Evolutionary conservation across 2,888 invertebrate species (phyloP).

Genomic region (Psylliodes chrysocephalus): DNA sequence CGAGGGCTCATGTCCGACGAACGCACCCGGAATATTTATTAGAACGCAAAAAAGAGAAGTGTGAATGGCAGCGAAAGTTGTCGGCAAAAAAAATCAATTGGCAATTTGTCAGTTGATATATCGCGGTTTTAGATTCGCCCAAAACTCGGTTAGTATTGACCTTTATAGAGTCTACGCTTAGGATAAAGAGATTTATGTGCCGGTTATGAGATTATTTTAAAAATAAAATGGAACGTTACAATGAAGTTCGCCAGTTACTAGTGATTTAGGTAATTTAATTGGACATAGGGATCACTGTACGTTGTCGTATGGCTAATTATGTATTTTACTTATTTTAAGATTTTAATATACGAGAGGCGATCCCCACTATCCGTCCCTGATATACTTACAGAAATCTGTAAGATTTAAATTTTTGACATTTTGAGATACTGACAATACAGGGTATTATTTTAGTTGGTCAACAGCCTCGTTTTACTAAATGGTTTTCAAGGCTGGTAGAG

Average conservation of each 20-base stretch:
- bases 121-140: conserved; percentile 43
- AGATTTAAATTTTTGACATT: too few species aligned
- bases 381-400: too few species aligned
- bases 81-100: conserved; percentile 48
- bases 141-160: conserved; percentile 41
- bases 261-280: conserved; percentile 18
- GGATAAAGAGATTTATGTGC: conserved; percentile 43
- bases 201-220: conserved; percentile 40
- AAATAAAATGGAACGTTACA: conserved; percentile 8
- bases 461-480: too few species aligned
- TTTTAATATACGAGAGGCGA: too few species aligned
- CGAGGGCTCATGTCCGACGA: conserved; percentile 27
- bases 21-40: conserved; percentile 36
- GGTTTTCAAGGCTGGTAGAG: too few species aligned
- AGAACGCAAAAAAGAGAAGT: conserved; percentile 30
- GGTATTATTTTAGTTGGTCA: too few species aligned
- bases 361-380: too few species aligned
- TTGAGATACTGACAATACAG: too few species aligned
- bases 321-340: too few species aligned
- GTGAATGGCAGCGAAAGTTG: conserved; percentile 44
- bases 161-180: conserved; percentile 39
- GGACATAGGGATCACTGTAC: too few species aligned
- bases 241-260: neutral
- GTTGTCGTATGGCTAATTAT: too few species aligned
- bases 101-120: conserved; percentile 48